Evolutionary conservation across 2,113 vertebrate genomes (phyloP).

Genomic region (Polypterus bichir): DNA sequence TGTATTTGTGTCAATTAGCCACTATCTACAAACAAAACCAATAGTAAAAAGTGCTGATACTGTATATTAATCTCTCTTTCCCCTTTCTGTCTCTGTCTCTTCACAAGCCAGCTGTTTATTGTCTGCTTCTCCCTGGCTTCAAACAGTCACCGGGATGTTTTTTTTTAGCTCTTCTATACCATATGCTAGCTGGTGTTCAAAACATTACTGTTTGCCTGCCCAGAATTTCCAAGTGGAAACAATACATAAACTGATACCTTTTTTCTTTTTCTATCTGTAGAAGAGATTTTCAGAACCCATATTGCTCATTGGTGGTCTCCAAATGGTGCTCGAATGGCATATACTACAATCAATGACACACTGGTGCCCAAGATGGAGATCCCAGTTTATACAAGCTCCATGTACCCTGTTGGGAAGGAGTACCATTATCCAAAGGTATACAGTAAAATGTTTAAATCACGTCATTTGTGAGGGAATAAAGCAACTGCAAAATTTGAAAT

Average conservation of each 20-base stretch:
- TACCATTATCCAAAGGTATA: slow-evolving; percentile 92
- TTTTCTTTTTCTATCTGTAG: slow-evolving; percentile 38
- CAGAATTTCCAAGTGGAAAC: slow-evolving; percentile 17
- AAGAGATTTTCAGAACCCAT: slow-evolving; percentile 84
- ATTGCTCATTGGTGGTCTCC: slow-evolving; percentile 96
- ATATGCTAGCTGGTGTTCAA: slow-evolving; percentile 38
- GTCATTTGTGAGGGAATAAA: no score
- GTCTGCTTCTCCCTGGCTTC: neutral
- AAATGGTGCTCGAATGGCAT: slow-evolving; percentile 79
- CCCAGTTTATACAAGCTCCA: slow-evolving; percentile 66
- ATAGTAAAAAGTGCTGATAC: no score
- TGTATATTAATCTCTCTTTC: no score
- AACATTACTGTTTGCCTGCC: slow-evolving; percentile 36
- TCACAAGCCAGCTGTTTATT: neutral
- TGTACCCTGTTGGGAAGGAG: slow-evolving; percentile 70
- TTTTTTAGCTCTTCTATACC: slow-evolving; percentile 30
- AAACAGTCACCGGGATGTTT: slow-evolving; percentile 13
- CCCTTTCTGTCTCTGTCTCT: no score
- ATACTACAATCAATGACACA: slow-evolving; percentile 86
- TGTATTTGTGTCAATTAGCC: no score
- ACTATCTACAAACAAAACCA: no score
- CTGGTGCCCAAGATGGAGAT: slow-evolving; percentile 88
- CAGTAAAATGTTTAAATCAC: no score
- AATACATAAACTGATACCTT: slow-evolving; percentile 23
- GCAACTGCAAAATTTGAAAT: no score